Evolutionary conservation across 2,888 invertebrate genomes (phyloP), one percentile per base, ranked within the genome.

Genomic region (Macrophya alboannulata): DNA sequence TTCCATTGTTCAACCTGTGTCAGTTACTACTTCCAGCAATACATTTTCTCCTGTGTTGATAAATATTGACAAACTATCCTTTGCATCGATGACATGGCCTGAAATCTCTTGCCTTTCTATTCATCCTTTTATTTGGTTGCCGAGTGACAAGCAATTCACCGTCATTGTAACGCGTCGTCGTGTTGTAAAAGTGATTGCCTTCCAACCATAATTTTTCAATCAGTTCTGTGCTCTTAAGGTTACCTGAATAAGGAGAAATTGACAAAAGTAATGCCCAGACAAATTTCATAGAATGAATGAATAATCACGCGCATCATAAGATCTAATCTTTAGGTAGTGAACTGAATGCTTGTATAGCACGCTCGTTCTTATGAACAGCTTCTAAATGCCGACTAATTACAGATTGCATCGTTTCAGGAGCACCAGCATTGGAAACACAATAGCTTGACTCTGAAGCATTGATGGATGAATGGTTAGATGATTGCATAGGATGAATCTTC

Each of bases 151-250:
- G 68, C n/a, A 85, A 65, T 77, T 85, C 72, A 51, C 72, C 71
- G 55, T 40, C 62, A 51, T 85, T 82, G 59, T 71, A 55, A 45
- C 71, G 45, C n/a, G 65, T n/a, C 4, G 77, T 25, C 8, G 85
- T 82, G 55, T 85, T 79, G 25, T 71, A 85, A 31, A 82, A 68
- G 31, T 82, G 72, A 71, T 85, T 85, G 21, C 85, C 81, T 51
- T 45, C 81, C 25, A 65, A 55, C 25, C 85, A 51, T 68, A 85
- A 25, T 79, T 37, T 85, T 25, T 81, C 85, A 25, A 85, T 85
- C 31, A 85, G 37, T 82, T 85, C 81, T 71, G 17, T 65, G 25
- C 85, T 68, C 55, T 85, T 81, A 25, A 21, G n/a, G 48, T 71
- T 85, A 40, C 85, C 85, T 85, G 45, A 17, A 40, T 55, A 4